Percentiles rank a stretch among this genome's conserved stretches.
phyloP scores from a whole-genome alignment of 2,888 invertebrate genomes.

The Tenthredo distinguenda region DNA sequence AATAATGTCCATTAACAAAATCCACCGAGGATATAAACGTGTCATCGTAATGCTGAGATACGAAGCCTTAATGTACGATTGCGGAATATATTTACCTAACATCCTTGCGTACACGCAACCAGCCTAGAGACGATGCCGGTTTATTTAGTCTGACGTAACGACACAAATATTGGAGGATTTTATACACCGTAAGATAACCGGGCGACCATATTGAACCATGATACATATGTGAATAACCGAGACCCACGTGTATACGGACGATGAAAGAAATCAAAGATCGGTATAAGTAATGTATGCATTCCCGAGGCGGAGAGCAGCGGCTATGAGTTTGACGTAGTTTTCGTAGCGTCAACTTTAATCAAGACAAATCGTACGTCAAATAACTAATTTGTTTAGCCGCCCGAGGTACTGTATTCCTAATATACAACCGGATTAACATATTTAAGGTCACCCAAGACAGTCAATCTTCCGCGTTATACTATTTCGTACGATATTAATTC shows the following conservation, averaged over 20 bases:
- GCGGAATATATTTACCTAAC: not conserved
- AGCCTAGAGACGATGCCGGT: not conserved
- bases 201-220: not conserved
- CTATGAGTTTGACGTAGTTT: not conserved
- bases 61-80: not conserved
- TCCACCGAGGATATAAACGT: not conserved
- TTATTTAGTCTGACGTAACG: not conserved
- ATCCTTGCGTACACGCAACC: not conserved
- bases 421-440: not conserved
- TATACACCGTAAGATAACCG: not conserved
- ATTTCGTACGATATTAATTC: not conserved
- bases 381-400: constrained; percentile 1
- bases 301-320: not conserved
- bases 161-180: not conserved
- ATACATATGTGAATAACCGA: not conserved
- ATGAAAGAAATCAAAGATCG: not conserved
- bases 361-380: constrained; percentile 23
- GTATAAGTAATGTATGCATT: constrained; percentile 15
- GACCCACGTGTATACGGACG: not conserved
- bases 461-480: constrained; percentile 3
- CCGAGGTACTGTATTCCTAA: constrained; percentile 5
- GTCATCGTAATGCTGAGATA: constrained; percentile 17
- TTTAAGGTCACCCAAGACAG: not conserved
- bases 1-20: not conserved
- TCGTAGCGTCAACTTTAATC: constrained; percentile 14